These are phyloP conservation scores for Chlamydotis undulata DNA, from an alignment of 2,113 vertebrate species.

Conservation along the genomic window DNA sequence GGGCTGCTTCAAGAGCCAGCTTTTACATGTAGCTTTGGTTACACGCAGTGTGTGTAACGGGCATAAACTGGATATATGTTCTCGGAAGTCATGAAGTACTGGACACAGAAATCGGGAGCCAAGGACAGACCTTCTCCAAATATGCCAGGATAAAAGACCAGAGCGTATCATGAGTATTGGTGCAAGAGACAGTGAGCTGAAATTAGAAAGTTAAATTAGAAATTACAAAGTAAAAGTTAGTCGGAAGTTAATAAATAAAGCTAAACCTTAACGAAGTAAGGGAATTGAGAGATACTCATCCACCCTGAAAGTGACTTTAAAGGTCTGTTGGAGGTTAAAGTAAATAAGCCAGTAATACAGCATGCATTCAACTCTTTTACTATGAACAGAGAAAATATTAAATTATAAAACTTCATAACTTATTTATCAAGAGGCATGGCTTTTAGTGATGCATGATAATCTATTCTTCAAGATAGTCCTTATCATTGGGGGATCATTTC, in stretches of 20 bases:
- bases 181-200: not conserved
- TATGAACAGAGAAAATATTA: constrained; percentile 21
- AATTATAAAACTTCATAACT: not conserved
- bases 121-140: not conserved
- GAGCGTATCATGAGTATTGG: not conserved
- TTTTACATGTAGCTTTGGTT: not conserved
- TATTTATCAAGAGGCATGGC: constrained; percentile 23
- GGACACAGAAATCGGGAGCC: not conserved
- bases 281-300: not conserved
- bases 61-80: not conserved
- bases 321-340: not conserved
- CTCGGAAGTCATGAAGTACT: not conserved
- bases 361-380: not conserved
- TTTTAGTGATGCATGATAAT: constrained; percentile 45
- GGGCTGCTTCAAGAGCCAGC: not conserved
- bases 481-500: constrained; percentile 23
- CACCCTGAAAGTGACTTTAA: not conserved
- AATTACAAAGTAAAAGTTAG: not conserved
- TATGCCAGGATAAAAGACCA: not conserved
- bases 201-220: not conserved
- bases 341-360: not conserved
- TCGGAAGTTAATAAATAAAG: not conserved
- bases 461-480: constrained; percentile 8
- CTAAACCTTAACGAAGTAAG: not conserved
- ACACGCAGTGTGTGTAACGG: not conserved